Percentiles rank a stretch among this genome's conserved stretches.
phyloP scores from a whole-genome alignment of 1,140 invertebrate genomes.

The Scaptodrosophila lebanonensis region DNA sequence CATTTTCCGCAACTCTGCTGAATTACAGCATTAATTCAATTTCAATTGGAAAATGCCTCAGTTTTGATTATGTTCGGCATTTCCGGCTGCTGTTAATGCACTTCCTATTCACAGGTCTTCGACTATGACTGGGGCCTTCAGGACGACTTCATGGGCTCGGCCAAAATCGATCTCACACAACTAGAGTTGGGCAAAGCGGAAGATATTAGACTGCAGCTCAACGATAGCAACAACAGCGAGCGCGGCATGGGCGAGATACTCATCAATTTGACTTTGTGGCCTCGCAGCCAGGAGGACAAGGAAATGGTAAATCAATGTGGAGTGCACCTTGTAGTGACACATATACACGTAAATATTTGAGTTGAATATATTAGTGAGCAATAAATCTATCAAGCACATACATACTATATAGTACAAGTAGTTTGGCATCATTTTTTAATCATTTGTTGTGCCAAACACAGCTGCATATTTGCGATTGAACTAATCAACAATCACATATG shows the following conservation, averaged over 20 bases:
- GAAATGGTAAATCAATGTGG: constrained; percentile 85
- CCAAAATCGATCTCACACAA: constrained; percentile 89
- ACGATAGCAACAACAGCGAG: constrained; percentile 82
- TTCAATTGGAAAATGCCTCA: no score
- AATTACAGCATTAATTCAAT: no score
- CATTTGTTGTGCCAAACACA: no score
- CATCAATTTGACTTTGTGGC: constrained; percentile 88
- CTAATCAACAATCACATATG: no score
- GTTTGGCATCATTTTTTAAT: no score
- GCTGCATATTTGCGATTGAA: no score
- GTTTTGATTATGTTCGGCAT: no score
- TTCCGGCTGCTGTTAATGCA: background rate
- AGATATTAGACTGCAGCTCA: constrained; percentile 87
- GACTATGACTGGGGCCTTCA: constrained; percentile 98
- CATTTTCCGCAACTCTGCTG: background rate
- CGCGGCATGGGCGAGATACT: constrained; percentile 87
- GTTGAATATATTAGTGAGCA: no score
- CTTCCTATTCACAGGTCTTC: constrained; percentile 84
- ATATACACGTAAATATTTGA: no score
- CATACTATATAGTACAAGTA: no score
- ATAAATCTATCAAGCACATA: no score
- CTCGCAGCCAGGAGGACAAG: constrained; percentile 94
- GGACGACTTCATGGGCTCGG: constrained; percentile 98
- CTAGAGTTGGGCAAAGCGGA: constrained; percentile 89
- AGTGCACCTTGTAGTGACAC: background rate